phyloP scores from a whole-genome alignment of 2,797 vertebrate genomes.

The Tenualosa ilisha region DNA sequence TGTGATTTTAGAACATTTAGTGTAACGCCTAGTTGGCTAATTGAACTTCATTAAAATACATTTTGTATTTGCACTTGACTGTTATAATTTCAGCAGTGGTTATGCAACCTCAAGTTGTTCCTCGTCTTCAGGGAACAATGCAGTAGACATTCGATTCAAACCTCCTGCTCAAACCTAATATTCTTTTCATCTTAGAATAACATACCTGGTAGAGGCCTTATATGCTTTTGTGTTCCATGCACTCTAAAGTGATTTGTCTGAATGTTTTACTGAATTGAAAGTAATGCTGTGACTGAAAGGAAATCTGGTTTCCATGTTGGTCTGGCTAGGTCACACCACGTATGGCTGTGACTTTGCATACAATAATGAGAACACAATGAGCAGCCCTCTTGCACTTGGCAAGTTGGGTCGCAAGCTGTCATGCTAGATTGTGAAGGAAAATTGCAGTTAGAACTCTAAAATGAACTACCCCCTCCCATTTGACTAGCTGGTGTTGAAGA shows the following conservation, averaged over 20 bases:
- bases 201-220: not conserved
- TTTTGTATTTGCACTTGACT: not conserved
- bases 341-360: constrained; percentile 16
- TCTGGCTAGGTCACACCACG: not conserved
- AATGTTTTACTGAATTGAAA: not conserved
- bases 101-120: not conserved
- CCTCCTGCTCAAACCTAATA: not conserved
- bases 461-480: not conserved
- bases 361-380: constrained; percentile 22
- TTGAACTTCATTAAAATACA: not conserved
- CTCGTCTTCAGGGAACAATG: not conserved
- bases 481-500: not conserved
- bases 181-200: not conserved
- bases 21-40: not conserved
- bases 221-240: not conserved
- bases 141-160: not conserved
- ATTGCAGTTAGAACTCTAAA: not conserved
- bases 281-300: not conserved
- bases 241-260: not conserved
- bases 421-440: constrained; percentile 17
- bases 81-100: not conserved
- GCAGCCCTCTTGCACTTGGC: not conserved
- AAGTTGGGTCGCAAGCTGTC: constrained; percentile 13
- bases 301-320: constrained; percentile 18
- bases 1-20: not conserved